phyloP scores from a whole-genome alignment of 1,140 invertebrate genomes.

The Saccostrea cuccullata region DNA sequence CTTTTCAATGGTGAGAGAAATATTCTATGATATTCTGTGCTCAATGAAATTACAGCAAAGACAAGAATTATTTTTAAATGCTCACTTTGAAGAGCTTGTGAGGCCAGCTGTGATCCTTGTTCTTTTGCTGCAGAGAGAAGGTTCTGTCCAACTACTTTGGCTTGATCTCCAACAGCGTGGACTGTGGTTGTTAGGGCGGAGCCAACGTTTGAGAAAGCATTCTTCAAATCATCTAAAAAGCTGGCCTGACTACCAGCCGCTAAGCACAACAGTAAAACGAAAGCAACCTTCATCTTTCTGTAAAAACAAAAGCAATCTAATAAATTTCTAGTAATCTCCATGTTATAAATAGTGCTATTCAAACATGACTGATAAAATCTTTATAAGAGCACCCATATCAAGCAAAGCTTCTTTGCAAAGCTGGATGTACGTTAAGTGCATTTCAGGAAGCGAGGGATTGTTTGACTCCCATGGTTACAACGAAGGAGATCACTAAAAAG shows the following conservation, averaged over 20 bases:
- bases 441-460: not conserved
- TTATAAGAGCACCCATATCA: not conserved
- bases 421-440: not conserved
- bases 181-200: conserved; percentile 5
- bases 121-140: not conserved
- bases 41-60: not conserved
- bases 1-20: not conserved
- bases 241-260: conserved; percentile 22
- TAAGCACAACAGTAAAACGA: conserved; percentile 1
- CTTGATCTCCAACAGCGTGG: conserved; percentile 30
- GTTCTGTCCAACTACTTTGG: not conserved
- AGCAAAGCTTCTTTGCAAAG: not conserved
- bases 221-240: conserved; percentile 40
- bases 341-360: not conserved
- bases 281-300: not conserved
- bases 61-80: not conserved
- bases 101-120: conserved; percentile 8
- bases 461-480: not conserved
- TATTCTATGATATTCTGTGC: not conserved
- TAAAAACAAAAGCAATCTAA: not conserved
- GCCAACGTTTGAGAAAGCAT: not conserved
- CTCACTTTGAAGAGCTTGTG: conserved; percentile 41
- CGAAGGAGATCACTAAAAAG: not conserved
- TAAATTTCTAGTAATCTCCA: not conserved
- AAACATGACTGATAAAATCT: not conserved